Percentiles rank a stretch among this genome's conserved stretches.
Evolutionary conservation across 2,888 invertebrate species (phyloP).

Genomic region (Dexiosoma caninum): DNA sequence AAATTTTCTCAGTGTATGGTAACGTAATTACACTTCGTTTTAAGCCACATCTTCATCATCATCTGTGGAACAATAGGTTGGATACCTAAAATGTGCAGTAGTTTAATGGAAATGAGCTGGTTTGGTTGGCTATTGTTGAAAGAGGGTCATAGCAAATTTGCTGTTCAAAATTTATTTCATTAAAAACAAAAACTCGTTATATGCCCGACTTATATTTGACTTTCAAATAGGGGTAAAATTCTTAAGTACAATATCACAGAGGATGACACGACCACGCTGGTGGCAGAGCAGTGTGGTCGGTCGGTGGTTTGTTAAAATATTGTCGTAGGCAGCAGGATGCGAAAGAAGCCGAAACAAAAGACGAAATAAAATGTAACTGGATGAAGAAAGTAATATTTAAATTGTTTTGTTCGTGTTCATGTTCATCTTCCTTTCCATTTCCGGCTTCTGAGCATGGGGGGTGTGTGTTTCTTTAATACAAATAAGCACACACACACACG

Average conservation of each 20-base stretch:
- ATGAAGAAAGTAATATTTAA: constrained; percentile 13
- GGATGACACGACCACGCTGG: neutral
- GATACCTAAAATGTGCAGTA: too few relatives aligned
- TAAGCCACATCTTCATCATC: too few relatives aligned
- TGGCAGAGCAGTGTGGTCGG: neutral
- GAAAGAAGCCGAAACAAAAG: neutral
- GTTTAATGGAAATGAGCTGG: too few relatives aligned
- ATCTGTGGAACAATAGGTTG: too few relatives aligned
- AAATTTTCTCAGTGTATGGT: neutral
- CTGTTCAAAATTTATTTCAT: neutral
- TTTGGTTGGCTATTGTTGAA: too few relatives aligned
- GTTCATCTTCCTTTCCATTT: neutral
- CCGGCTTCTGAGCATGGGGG: neutral
- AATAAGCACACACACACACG: too few relatives aligned
- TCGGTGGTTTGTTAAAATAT: constrained; percentile 5
- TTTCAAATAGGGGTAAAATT: constrained; percentile 18
- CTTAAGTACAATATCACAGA: neutral
- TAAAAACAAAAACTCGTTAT: neutral
- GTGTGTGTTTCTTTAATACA: neutral
- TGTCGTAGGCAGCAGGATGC: constrained; percentile 22
- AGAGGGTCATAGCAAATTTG: neutral
- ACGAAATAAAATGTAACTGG: neutral
- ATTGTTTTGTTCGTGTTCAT: too few relatives aligned
- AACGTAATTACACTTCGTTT: too few relatives aligned
- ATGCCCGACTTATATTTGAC: constrained; percentile 1